Percentiles rank a stretch among this genome's conserved stretches.
phyloP scores from a whole-genome alignment of 2,888 invertebrate genomes.

The Ormyrus pomaceus region DNA sequence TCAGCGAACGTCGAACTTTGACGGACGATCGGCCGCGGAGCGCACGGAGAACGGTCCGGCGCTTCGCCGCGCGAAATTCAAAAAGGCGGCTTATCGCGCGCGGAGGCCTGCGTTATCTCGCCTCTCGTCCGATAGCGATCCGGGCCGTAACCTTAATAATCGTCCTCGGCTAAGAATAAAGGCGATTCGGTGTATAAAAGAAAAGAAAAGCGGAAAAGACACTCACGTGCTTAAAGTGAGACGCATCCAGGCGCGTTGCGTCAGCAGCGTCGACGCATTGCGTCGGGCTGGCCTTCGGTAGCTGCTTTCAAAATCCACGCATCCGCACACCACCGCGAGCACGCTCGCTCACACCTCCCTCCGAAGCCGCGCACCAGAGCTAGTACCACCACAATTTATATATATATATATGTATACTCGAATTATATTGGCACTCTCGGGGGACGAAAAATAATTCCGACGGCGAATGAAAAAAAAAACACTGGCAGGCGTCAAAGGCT shows the following conservation, averaged over 20 bases:
- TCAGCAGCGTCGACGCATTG: conserved; percentile 76
- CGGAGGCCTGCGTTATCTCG: background rate
- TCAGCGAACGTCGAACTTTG: background rate
- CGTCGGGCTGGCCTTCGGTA: conserved; percentile 75
- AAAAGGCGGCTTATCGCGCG: conserved; percentile 13
- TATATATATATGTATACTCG: background rate
- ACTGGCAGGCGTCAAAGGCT: background rate
- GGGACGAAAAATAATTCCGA: too few species aligned
- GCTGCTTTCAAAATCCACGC: conserved; percentile 73
- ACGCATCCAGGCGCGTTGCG: conserved; percentile 81
- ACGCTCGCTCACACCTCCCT: too few species aligned
- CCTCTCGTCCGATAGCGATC: background rate
- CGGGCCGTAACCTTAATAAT: background rate
- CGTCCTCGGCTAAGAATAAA: background rate
- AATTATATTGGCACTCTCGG: too few species aligned
- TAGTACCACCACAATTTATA: background rate
- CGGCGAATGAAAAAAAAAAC: too few species aligned
- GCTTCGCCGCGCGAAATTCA: conserved; percentile 31
- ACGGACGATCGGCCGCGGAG: too few species aligned
- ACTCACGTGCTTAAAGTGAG: conserved; percentile 84
- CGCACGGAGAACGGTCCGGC: background rate
- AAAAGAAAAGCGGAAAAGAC: conserved; percentile 9
- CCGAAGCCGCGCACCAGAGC: too few species aligned
- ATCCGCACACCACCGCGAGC: conserved; percentile 49
- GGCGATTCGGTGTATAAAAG: background rate